Evolutionary conservation across 2,888 invertebrate genomes (phyloP), one percentile per base, ranked within the genome.

Genomic region (Dryobota labecula): DNA sequence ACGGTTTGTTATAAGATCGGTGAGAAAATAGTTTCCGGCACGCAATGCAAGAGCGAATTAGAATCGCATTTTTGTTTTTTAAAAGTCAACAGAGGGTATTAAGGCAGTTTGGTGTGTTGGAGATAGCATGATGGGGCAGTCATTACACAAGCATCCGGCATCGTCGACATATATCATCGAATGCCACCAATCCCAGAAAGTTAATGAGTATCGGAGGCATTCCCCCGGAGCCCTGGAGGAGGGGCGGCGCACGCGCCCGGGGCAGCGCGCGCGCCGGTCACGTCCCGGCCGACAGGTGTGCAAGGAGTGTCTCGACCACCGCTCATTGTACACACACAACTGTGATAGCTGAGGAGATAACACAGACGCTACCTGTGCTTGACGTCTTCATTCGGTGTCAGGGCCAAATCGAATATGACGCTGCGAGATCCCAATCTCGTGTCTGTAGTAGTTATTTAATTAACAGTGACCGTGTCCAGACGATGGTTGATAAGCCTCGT

Each of bases 201-300:
- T 94, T 95, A 95, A 95, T 94, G 94, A 94, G 91, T 91, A 90
- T 92, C 89, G 91, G 92, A 93, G 94, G 94, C 93, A 91, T 93
- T 92, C 92, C 91, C 92, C 92, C 90, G 90, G 68, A 76, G 73
- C 61, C 57, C 20, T 15, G 36, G 66, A 90, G 87, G 89, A 87
- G 78, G 82, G 84, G 87, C 89, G 87, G 89, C 90, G 89, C 91
- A 90, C 90, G 91, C 90, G 90, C 85, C 85, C 78, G 87, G 84
- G 86, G 87, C 89, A 57, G 84, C 84, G 88, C 85, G 86, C 86
- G 87, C 87, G 89, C 87, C 88, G 87, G 88, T 84, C 90, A 89
- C 88, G 87, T 85, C 85, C 86, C 88, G 78, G 77, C 58, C 72
- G 71, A 88, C 90, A 90, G 91, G 90, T 90, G 90, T 83, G 90